Base-by-base conservation (phyloP, 2,888 invertebrate genomes). In the Strigamia transsilvanica region DNA sequence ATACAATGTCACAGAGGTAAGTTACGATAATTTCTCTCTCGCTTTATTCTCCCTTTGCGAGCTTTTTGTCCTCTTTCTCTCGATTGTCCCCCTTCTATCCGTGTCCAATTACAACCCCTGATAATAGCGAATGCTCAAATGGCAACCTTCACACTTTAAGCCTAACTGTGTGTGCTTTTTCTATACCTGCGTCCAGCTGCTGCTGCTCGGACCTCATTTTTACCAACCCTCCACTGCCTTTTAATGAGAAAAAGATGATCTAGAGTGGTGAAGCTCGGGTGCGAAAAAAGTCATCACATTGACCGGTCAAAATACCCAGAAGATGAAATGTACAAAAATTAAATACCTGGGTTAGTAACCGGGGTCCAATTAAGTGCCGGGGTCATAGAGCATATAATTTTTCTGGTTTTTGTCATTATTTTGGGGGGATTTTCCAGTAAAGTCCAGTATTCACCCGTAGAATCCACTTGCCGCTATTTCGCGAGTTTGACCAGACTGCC, bases 1-100 rank as follows among this genome's bases (percentile, higher is more conserved):
- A 91, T 97, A 82, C 88, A 89, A 83, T 89, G 88, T 84, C 89
- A 89, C 82, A 92, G 94, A 91, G 96, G 97, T 96, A 89, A 89
- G 90, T 85, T 56, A 38, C 38, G 38, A 38, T 38, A 2, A 38
- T 38, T 38, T 38, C 38, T 51, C 18, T n/a, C 56, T 56, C 56
- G 56, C 56, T 56, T 56, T 18, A 56, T 38, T 38, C 38, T 38
- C 38, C 10, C 38, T 38, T 38, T 38, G 27, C 27, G 4, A 38
- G 9, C 10, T 18, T 56, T 56, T 56, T 15, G 15, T 56, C 56
- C 56, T 56, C 56, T 56, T 56, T 18, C 56, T 18, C 9, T 18
- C n/a, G n/a, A 15, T 18, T 56, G 9, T 56, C 56, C 56, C 51
- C 51, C 51, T 51, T 51, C 51, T 7, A n/a, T n/a, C 61, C 21